Percentiles rank a stretch among this genome's conserved stretches.
Evolutionary conservation across 2,113 vertebrate genomes (phyloP).

Genomic region (pig (Sus scrofa)): DNA sequence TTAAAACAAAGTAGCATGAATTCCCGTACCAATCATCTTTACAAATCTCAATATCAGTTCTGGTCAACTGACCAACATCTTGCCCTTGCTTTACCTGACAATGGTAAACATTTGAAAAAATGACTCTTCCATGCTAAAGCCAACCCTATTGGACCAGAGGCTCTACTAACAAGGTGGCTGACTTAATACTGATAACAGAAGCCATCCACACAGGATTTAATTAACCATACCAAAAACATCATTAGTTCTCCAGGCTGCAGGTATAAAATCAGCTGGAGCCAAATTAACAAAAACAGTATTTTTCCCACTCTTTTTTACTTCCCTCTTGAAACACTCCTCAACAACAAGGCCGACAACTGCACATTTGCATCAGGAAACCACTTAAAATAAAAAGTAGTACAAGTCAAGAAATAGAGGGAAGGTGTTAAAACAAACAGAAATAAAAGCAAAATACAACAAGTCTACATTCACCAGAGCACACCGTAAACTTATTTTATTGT

Average conservation of each 20-base stretch:
- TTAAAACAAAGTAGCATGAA: neutral
- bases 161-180: slow-evolving; percentile 71
- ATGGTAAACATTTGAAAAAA: slow-evolving; percentile 20
- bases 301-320: slow-evolving; percentile 47
- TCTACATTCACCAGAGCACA: neutral
- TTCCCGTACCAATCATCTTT: neutral
- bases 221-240: slow-evolving; percentile 64
- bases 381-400: neutral
- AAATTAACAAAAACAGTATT: slow-evolving; percentile 66
- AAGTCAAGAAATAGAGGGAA: slow-evolving; percentile 9
- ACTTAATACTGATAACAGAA: slow-evolving; percentile 57
- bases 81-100: neutral
- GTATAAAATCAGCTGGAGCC: slow-evolving; percentile 74
- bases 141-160: slow-evolving; percentile 58
- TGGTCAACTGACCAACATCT: neutral
- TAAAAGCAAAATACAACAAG: slow-evolving; percentile 44
- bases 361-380: neutral
- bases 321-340: neutral
- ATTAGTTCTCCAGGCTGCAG: slow-evolving; percentile 65
- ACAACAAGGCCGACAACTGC: neutral
- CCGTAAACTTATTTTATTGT: slow-evolving; percentile 48
- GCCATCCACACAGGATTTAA: slow-evolving; percentile 70
- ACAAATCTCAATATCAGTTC: neutral
- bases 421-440: slow-evolving; percentile 54
- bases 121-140: neutral